phyloP scores from a whole-genome alignment of 2,797 vertebrate genomes.

The Intellagama lesueurii region DNA sequence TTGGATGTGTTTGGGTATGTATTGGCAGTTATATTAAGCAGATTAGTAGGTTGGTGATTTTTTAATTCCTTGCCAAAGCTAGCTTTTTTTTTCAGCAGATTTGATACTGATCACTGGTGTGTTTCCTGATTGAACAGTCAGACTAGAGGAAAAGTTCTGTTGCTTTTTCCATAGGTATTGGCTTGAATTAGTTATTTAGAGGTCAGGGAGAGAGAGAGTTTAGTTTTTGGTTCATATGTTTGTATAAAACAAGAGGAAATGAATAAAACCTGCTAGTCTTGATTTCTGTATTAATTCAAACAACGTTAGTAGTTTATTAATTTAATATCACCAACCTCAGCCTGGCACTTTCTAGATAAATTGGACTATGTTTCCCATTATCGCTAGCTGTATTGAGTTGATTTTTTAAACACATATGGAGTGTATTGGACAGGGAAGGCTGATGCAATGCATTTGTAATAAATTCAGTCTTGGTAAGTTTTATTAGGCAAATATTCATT shows the following conservation, averaged over 20 bases:
- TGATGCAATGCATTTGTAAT: background rate
- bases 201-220: background rate
- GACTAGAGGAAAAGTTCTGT: background rate
- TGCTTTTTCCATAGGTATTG: background rate
- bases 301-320: background rate
- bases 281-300: background rate
- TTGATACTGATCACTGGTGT: background rate
- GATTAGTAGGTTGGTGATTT: background rate
- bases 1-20: background rate
- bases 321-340: background rate
- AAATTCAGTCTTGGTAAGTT: background rate
- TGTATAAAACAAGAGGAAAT: background rate
- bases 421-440: background rate
- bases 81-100: background rate
- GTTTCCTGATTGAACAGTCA: too few relatives aligned
- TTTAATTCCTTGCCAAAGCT: background rate
- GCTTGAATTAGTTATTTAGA: background rate
- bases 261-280: background rate
- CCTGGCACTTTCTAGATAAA: background rate
- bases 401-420: background rate
- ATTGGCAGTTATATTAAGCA: conserved; percentile 2
- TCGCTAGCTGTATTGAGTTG: background rate
- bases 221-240: background rate
- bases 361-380: background rate
- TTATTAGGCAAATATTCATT: background rate